Base-by-base conservation (phyloP, 2,113 vertebrate species). In the Pogonocichla stellata region DNA sequence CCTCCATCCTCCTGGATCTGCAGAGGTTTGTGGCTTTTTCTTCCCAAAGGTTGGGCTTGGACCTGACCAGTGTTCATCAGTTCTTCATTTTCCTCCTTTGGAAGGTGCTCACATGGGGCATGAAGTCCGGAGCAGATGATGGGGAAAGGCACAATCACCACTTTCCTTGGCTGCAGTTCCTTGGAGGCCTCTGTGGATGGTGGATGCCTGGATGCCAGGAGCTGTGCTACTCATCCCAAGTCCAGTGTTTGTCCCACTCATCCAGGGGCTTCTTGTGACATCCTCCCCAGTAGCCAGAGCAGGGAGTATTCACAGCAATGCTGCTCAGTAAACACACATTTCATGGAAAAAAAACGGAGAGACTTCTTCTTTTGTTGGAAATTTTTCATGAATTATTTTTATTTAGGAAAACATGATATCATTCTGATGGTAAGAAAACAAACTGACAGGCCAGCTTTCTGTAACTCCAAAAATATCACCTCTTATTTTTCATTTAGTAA, bases 371-470 rank as follows among this genome's bases (percentile, higher is more conserved):
- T 96, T 86, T 90, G 74, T 92, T 90, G 88, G 90, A 95, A 95
- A 94, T 78, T 86, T 95, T 94, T 94, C 69, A 45, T 47, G 72
- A 94, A 96, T 94, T 93, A 95, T 96, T 95, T 97, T 97, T 96
- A 86, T 96, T 97, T 96, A 90, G 95, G 95, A 96, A 97, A 96
- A 90, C 50, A 96, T 97, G 88, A 95, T 96, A 97, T 96, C 96
- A 94, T 95, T 92, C 88, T 84, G 86, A 94, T 94, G 88, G 91
- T 83, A 94, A 96, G 72, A 94, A 95, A 92, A 92, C 86, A 95
- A 95, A 95, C 83, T 77, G 53, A 34, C 69, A 71, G 51, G 77
- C 83, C 83, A 96, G 64, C 72, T 96, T 93, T 97, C 86, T 97
- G 88, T 84, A 83, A 71, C 42, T 93, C 80, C 43, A 83, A 86